phyloP scores from a whole-genome alignment of 92 coral and sea anemone genomes.

The Phymanthus crucifer region DNA sequence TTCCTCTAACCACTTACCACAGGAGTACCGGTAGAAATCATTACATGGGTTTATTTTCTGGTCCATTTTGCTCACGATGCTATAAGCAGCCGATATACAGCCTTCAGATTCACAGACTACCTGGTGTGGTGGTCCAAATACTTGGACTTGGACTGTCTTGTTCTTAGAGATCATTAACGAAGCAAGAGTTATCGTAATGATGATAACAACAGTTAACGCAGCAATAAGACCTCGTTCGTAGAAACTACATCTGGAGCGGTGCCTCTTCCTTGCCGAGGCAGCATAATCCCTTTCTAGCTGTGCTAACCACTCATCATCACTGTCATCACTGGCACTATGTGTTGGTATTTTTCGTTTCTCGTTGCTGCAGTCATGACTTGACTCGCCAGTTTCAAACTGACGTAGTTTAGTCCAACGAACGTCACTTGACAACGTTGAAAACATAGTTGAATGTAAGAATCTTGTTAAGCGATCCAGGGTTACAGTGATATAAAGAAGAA shows the following conservation, averaged over 20 bases:
- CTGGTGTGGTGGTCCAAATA: constrained; percentile 18
- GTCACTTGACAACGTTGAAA: constrained; percentile 79
- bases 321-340: constrained; percentile 85
- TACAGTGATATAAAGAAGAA: neutral
- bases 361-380: constrained; percentile 42
- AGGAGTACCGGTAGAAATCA: constrained; percentile 86
- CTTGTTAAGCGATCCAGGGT: neutral
- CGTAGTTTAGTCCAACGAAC: constrained; percentile 84
- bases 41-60: constrained; percentile 74
- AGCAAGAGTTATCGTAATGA: constrained; percentile 63
- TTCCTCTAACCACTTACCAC: constrained; percentile 82
- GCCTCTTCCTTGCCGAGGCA: constrained; percentile 71
- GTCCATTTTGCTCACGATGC: constrained; percentile 75
- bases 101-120: constrained; percentile 75
- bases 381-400: constrained; percentile 69
- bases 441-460: constrained; percentile 22
- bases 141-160: constrained; percentile 21
- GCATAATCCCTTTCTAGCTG: constrained; percentile 96
- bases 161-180: constrained; percentile 64
- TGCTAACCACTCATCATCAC: constrained; percentile 96
- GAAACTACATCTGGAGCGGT: constrained; percentile 72
- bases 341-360: constrained; percentile 49
- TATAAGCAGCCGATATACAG: constrained; percentile 86
- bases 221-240: constrained; percentile 67
- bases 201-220: constrained; percentile 64